A percentile compares a stretch with the other conserved stretches of the same genome.
These are phyloP conservation scores for Xylota segnis DNA, from an alignment of 2,888 invertebrate species.

Conservation along the genomic window DNA sequence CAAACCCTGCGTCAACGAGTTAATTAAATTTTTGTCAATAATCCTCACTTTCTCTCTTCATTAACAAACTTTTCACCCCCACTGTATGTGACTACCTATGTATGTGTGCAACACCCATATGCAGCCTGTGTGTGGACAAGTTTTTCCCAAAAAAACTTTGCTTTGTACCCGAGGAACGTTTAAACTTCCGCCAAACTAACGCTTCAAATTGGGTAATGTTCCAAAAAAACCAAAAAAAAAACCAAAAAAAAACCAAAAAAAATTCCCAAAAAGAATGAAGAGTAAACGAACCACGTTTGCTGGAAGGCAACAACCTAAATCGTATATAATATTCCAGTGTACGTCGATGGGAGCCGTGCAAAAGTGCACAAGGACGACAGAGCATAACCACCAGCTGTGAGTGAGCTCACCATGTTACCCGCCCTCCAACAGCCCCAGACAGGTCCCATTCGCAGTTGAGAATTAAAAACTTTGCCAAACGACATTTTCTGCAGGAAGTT, in stretches of 20 bases:
- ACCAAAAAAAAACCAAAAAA: slow-evolving; percentile 2
- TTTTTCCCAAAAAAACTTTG: background rate
- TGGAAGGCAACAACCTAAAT: slow-evolving; percentile 30
- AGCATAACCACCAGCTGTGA: slow-evolving; percentile 21
- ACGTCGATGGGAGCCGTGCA: slow-evolving; percentile 6
- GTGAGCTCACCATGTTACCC: slow-evolving; percentile 1
- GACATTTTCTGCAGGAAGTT: slow-evolving; percentile 50
- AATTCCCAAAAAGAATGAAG: slow-evolving; percentile 3
- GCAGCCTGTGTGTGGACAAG: slow-evolving; percentile 1
- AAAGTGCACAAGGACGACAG: slow-evolving; percentile 26
- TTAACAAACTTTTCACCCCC: slow-evolving; percentile 17
- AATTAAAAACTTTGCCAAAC: slow-evolving; percentile 61
- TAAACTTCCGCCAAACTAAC: slow-evolving; percentile 61
- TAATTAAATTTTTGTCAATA: slow-evolving; percentile 55
- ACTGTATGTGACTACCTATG: background rate
- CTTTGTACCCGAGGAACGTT: slow-evolving; percentile 34
- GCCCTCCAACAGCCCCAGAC: background rate
- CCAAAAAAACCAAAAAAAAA: slow-evolving; percentile 27
- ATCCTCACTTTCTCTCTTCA: slow-evolving; percentile 35
- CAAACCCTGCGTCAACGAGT: background rate
- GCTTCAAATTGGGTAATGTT: slow-evolving; percentile 63
- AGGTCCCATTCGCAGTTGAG: slow-evolving; percentile 6
- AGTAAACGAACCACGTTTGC: slow-evolving; percentile 57
- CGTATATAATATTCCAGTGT: background rate
- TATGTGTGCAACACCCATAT: background rate